Evolutionary conservation across 2,797 vertebrate species (phyloP).

Genomic region (Fistularia commersonii): DNA sequence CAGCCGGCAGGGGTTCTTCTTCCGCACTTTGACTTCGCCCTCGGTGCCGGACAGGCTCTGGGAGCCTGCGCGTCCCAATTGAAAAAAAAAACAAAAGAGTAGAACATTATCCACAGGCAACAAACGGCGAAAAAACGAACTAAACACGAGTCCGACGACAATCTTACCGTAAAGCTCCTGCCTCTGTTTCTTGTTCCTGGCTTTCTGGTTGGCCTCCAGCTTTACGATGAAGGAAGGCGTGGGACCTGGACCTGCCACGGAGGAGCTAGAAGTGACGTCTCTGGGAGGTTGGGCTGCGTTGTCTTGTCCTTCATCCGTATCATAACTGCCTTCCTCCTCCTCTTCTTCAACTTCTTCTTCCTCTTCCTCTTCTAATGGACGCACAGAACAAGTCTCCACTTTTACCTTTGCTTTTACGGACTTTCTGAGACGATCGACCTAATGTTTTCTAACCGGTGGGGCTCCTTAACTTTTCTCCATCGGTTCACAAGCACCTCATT

Average conservation of each 20-base stretch:
- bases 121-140: constrained; percentile 32
- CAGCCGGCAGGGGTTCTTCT: constrained; percentile 76
- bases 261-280: constrained; percentile 71
- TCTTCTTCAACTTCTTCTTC: constrained; percentile 76
- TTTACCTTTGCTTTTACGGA: constrained; percentile 13
- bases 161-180: constrained; percentile 87
- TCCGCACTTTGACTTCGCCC: constrained; percentile 90
- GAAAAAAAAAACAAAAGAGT: constrained; percentile 53
- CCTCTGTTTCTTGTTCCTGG: constrained; percentile 93
- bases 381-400: not conserved
- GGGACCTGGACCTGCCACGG: constrained; percentile 82
- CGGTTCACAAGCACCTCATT: constrained; percentile 50
- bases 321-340: constrained; percentile 81
- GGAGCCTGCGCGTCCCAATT: constrained; percentile 65
- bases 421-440: constrained; percentile 16
- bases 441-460: constrained; percentile 17
- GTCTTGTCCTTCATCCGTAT: constrained; percentile 81
- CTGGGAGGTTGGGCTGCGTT: constrained; percentile 59
- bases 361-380: constrained; percentile 49
- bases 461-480: constrained; percentile 27
- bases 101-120: too few species aligned
- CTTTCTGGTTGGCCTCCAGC: constrained; percentile 96
- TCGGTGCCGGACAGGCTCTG: constrained; percentile 71
- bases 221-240: constrained; percentile 94
- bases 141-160: constrained; percentile 44